Evolutionary conservation across 2,797 vertebrate genomes (phyloP).

Genomic region (Acanthopagrus latus): DNA sequence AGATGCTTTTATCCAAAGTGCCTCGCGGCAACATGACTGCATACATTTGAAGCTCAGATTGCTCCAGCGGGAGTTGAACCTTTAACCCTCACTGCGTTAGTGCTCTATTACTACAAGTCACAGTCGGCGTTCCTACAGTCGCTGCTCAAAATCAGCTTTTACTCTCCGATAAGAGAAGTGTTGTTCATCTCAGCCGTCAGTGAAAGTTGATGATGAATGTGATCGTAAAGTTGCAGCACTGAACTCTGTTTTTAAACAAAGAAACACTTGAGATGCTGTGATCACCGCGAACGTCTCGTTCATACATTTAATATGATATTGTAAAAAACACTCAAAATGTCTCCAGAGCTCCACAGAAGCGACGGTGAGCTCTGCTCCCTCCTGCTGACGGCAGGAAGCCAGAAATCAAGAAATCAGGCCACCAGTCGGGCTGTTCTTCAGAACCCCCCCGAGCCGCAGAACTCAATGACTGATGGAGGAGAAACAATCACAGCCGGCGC

Average conservation of each 20-base stretch:
- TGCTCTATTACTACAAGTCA: constrained; percentile 7
- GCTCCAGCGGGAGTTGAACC: constrained; percentile 42
- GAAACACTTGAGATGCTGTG: too few species aligned
- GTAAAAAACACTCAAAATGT: background rate
- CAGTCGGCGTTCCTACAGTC: constrained; percentile 5
- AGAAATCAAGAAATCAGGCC: constrained; percentile 43
- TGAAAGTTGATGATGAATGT: background rate
- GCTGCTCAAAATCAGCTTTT: background rate
- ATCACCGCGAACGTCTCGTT: too few species aligned
- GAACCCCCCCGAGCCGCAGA: constrained; percentile 19
- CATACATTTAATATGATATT: background rate
- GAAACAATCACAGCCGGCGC: constrained; percentile 37
- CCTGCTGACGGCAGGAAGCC: constrained; percentile 27
- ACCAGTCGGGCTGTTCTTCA: constrained; percentile 20
- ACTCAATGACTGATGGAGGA: constrained; percentile 27
- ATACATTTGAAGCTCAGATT: constrained; percentile 33
- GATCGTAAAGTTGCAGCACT: background rate
- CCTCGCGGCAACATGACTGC: constrained; percentile 11
- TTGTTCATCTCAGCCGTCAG: background rate
- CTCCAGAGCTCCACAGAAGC: background rate
- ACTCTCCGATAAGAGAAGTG: background rate
- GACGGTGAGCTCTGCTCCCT: constrained; percentile 3
- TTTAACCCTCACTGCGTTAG: constrained; percentile 19
- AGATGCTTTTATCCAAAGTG: constrained; percentile 51
- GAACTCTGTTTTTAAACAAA: background rate